Base-by-base conservation (phyloP, 2,888 invertebrate genomes). In the Scaptomyza tumidula region DNA sequence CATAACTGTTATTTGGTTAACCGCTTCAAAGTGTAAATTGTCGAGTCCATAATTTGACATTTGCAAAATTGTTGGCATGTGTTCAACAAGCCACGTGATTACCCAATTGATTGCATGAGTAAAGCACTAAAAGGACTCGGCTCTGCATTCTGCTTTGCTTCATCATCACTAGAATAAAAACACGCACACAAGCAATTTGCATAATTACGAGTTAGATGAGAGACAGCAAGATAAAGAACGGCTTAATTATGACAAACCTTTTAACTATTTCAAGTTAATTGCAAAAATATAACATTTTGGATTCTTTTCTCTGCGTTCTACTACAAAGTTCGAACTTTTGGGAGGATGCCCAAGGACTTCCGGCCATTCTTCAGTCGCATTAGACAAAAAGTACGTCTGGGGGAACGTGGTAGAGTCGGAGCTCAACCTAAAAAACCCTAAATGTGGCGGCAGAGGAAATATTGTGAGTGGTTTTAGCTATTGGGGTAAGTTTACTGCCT, bases 11-110 rank as follows among this genome's bases (percentile, higher is more conserved):
- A 46, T 60, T 54, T 31, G 60, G 52, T 48, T 56, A 61, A 44
- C 43, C 52, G 56, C 62, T 37, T n/a, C 24, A 68, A 58, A 43
- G 43, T 49, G 43, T 29, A 41, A 68, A 39, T 50, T 52, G 27
- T 41, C 45, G 35, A 11, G 19, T n/a, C 19, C 39, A 48, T 31
- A 55, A 64, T 50, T 55, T 44, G 10, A n/a, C 44, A 49, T 50
- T 48, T 16, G 33, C 46, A 16, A 52, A 29, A 33, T 44, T 48
- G 35, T n/a, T 13, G 44, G 14, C 19, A 35, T 50, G 44, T 60
- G 44, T 37, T 46, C 27, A 48, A 14, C 45, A 37, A n/a, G 16
- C 53, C 44, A 44, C 52, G 10, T 45, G 56, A 55, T 56, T 54
- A 33, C 14, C 39, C 44, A 24, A 16, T 45, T 50, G 44, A 35